Conservation (phyloP, 1,140 invertebrate genomes). For the Euura lappo region DNA sequence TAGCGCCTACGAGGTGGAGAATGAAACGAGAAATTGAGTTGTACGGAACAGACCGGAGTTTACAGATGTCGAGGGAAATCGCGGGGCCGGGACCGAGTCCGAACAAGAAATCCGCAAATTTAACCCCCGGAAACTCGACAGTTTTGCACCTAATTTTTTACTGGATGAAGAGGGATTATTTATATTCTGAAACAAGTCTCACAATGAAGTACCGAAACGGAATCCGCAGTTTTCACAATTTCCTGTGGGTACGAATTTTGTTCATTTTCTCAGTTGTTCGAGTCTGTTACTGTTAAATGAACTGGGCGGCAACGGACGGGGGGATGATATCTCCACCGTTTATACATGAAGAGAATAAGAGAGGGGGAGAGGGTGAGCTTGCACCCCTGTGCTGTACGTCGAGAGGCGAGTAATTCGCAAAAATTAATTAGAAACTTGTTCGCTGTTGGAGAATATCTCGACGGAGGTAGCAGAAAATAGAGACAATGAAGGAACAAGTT, state of each 20-base stretch:
- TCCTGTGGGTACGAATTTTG: conserved; percentile 12
- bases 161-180: no score
- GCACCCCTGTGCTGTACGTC: conserved; percentile 37
- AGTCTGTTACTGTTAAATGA: conserved; percentile 17
- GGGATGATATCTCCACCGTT: conserved; percentile 33
- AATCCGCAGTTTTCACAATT: no score
- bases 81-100: neutral
- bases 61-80: neutral
- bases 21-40: conserved; percentile 62
- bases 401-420: conserved; percentile 55
- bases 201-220: no score
- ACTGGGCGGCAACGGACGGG: conserved; percentile 39
- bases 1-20: conserved; percentile 53
- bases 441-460: conserved; percentile 20
- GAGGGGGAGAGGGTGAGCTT: neutral
- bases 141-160: no score
- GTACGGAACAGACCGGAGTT: conserved; percentile 37
- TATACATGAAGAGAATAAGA: conserved; percentile 26
- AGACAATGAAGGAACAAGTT: neutral
- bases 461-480: neutral
- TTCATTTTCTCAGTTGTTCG: conserved; percentile 28
- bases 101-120: neutral
- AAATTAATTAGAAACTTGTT: conserved; percentile 58
- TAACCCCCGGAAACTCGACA: no score
- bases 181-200: no score